These are phyloP conservation scores for Dermatophagoides farinae DNA, from an alignment of 1,140 invertebrate genomes.

Conservation along the genomic window DNA sequence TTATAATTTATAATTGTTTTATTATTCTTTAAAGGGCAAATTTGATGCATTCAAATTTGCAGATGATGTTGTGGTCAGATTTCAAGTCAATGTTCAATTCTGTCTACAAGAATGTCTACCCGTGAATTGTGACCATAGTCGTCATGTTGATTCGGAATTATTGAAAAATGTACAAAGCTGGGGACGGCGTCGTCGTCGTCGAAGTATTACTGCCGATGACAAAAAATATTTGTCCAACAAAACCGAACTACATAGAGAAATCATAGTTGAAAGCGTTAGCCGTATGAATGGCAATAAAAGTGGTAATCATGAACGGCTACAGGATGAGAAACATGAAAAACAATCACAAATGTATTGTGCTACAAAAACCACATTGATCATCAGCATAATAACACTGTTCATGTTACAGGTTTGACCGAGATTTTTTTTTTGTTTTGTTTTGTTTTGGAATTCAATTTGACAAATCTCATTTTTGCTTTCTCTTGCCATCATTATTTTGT, in stretches of 20 bases:
- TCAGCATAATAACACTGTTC: not conserved
- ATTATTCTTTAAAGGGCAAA: constrained; percentile 22
- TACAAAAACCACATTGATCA: constrained; percentile 8
- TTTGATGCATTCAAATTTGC: constrained; percentile 50
- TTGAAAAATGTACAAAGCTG: constrained; percentile 7
- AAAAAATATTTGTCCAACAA: constrained; percentile 19
- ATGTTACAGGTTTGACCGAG: constrained; percentile 5
- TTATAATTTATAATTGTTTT: not conserved
- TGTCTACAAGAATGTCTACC: constrained; percentile 37
- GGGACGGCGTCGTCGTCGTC: constrained; percentile 8
- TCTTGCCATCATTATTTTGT: not conserved
- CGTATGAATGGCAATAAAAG: not conserved
- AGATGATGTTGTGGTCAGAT: constrained; percentile 40
- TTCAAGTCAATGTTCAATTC: constrained; percentile 44
- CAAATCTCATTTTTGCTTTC: not conserved
- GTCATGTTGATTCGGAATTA: not conserved
- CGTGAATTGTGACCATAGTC: constrained; percentile 26
- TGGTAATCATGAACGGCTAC: not conserved
- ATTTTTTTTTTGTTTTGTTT: not conserved
- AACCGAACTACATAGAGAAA: constrained; percentile 23
- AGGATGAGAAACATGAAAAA: not conserved
- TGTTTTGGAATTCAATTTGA: not conserved
- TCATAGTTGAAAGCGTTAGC: constrained; percentile 22
- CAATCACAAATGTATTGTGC: constrained; percentile 8
- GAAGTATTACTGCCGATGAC: constrained; percentile 1